Base-by-base conservation (phyloP, 2,888 invertebrate species). In the Nomada fucata region DNA sequence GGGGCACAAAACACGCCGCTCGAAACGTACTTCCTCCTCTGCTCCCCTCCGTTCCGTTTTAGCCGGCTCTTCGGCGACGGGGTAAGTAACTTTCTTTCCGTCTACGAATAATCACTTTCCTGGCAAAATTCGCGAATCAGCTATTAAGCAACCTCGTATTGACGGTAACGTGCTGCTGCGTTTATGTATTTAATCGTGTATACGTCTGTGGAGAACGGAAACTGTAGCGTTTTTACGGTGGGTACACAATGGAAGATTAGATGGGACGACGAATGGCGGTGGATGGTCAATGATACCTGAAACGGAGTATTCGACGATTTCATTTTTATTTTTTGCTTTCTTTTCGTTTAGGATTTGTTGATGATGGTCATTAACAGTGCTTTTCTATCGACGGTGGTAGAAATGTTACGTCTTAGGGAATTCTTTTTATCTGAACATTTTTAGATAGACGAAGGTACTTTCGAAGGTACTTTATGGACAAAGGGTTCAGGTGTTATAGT, bases 91-190 rank as follows among this genome's bases (percentile, higher is more conserved):
- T 68, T 75, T 75, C 75, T 53, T 75, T 7, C 47, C 52, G 26
- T 29, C 44, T 65, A 71, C 60, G 42, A 71, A 65, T 60, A 71
- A 23, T 64, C 59, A 20, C 64, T 76, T 71, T 65, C 64, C 70
- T 64, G 63, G 74, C 67, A 23, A 74, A 67, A 67, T 74, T 36
- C 36, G 59, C 23, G 65, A 65, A 65, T 53, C 18, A 47, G 50
- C 36, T 23, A 50, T 67, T 74, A 52, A 67, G 65, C 67, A 50
- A 74, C 23, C 67, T 65, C 52, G 42, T 59, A 29, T 73, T 57
- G 57, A 73, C 71, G 61, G 64, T 64, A 64, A 72, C 55, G 29
- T 26, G 59, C 67, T 59, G 50, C 67, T 67, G 67, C 67, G 65
- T 59, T 10, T 23, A 57, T 23, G 11, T 13, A 7, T 29, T 29